Conservation (phyloP, 64 coral and sea anemone species). For the Orbicella faveolata region DNA sequence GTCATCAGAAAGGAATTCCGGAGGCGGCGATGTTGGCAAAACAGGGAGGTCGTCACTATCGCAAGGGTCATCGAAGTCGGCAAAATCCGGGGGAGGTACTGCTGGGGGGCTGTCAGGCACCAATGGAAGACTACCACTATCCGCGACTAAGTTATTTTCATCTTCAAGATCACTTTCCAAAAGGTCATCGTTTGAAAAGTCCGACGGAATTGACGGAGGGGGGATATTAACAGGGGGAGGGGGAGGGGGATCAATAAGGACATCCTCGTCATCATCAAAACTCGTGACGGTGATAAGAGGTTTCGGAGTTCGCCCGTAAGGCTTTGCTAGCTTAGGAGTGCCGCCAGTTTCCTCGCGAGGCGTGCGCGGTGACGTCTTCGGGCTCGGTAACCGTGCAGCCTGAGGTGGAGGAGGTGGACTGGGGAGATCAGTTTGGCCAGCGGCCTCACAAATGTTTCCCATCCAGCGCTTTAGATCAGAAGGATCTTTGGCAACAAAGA, state of each 20-base stretch:
- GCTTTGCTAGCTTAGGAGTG: slow-evolving; percentile 6
- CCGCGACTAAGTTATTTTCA: slow-evolving; percentile 11
- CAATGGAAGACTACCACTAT: slow-evolving; percentile 6
- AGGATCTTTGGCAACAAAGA: slow-evolving; percentile 66
- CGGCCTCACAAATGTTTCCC: slow-evolving; percentile 51
- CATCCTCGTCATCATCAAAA: slow-evolving; percentile 65
- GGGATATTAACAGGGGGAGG: slow-evolving; percentile 39
- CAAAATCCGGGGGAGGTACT: slow-evolving; percentile 63
- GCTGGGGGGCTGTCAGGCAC: slow-evolving; percentile 45
- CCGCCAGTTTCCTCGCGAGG: neutral
- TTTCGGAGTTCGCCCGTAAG: slow-evolving; percentile 10
- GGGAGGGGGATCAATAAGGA: slow-evolving; percentile 39
- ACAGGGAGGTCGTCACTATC: slow-evolving; percentile 18
- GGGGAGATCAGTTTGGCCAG: slow-evolving; percentile 34
- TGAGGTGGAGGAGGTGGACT: slow-evolving; percentile 46
- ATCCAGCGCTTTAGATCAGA: slow-evolving; percentile 62
- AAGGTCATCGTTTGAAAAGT: slow-evolving; percentile 28
- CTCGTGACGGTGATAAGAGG: slow-evolving; percentile 83
- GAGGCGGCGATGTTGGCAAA: slow-evolving; percentile 30
- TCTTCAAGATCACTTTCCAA: slow-evolving; percentile 6
- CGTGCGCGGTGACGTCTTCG: neutral
- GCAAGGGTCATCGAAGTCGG: slow-evolving; percentile 18
- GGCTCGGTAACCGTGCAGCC: slow-evolving; percentile 4
- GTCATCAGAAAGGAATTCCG: slow-evolving; percentile 22
- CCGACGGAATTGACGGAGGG: slow-evolving; percentile 9